phyloP scores from a whole-genome alignment of 1,140 invertebrate species.

The Drosophila littoralis region DNA sequence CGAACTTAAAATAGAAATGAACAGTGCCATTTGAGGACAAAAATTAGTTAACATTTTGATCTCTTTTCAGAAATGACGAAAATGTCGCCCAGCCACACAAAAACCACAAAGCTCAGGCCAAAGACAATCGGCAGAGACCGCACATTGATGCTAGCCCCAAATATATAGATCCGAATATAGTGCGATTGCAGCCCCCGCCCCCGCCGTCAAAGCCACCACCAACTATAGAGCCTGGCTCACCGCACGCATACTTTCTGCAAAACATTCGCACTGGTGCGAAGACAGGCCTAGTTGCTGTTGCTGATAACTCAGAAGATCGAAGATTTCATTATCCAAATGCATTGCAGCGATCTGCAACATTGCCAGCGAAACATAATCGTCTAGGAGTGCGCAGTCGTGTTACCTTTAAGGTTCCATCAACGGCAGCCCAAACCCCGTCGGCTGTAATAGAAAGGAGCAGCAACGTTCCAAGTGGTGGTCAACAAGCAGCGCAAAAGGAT shows the following conservation, averaged over 20 bases:
- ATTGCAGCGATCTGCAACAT: conserved; percentile 77
- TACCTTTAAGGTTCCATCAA: conserved; percentile 65
- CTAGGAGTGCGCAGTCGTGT: conserved; percentile 68
- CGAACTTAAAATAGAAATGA: too few species aligned
- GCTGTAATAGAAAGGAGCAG: conserved; percentile 34
- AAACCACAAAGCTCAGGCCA: conserved; percentile 6
- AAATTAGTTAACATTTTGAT: too few species aligned
- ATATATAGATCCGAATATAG: conserved; percentile 18
- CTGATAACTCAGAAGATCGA: conserved; percentile 29
- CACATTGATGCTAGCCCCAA: conserved; percentile 40
- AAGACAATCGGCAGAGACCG: conserved; percentile 17
- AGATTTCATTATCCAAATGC: conserved; percentile 52
- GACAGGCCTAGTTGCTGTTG: not conserved
- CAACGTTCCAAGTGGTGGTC: conserved; percentile 21
- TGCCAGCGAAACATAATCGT: conserved; percentile 76
- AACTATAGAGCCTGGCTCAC: conserved; percentile 9
- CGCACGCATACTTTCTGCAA: conserved; percentile 35
- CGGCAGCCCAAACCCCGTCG: conserved; percentile 2
- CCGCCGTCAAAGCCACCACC: conserved; percentile 51
- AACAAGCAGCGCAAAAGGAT: conserved; percentile 86
- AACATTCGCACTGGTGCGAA: conserved; percentile 20
- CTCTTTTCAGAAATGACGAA: conserved; percentile 55
- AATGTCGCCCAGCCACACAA: conserved; percentile 36
- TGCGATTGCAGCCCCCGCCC: conserved; percentile 54
- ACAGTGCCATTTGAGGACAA: too few species aligned